Evolutionary conservation across 1,140 invertebrate genomes (phyloP), one percentile per base, ranked within the genome.

Genomic region (Drosophila willistoni): DNA sequence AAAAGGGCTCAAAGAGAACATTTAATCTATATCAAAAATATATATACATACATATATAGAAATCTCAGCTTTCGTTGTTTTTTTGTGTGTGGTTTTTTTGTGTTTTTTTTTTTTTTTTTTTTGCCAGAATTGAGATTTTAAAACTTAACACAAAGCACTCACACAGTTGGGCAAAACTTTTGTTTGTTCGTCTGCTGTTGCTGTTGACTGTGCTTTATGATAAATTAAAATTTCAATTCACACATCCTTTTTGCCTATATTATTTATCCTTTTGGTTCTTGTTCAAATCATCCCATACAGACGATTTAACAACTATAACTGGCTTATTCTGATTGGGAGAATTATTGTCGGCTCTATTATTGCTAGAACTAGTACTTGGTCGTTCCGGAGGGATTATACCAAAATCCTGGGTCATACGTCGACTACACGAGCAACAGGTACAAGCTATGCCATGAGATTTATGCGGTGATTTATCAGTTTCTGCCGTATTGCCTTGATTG

Each of bases 11-110:
- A 22, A 51, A 47, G 14, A 17, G 44, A 47, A 47, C 17, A 51
- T 51, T 51, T 51, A 51, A 51, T 51, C 17, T 51, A 47, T 47
- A 17, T 47, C 9, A 42, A 42, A 42, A 42, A 44, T 44, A 14
- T 51, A 51, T 22, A n/a, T 25, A 25, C 22, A 25, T 25, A 25
- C 3, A 25, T 22, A 51, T 47, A 47, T 47, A 47, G 7, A 47
- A 47, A 17, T 36, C 34, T 36, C 1, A n/a, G n/a, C n/a, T n/a
- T 12, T 36, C 12, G 29, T 17, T 51, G 19, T 22, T 17, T 22
- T 22, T 3, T 51, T 47, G 13, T 51, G 17, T 44, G 42, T 10
- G 17, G 14, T 9, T 47, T 17, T 47, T 4, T 2, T 44, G 42
- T 10, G 17, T 7, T 9, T 47, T 17, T 47, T 4, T 2, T 4